phyloP scores from a whole-genome alignment of 2,113 vertebrate genomes.

The Hippopotamus amphibius region DNA sequence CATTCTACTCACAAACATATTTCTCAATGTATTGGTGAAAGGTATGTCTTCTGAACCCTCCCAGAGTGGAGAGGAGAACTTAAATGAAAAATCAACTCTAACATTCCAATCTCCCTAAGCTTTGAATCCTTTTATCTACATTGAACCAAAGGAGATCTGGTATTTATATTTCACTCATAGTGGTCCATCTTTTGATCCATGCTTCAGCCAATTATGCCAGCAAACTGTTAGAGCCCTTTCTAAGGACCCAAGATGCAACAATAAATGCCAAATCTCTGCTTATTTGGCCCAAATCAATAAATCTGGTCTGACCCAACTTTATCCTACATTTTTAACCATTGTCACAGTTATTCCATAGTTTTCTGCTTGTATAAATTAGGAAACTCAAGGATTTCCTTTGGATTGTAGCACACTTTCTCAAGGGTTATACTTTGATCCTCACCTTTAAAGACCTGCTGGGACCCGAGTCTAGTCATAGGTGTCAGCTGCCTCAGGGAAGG shows the following conservation, averaged over 20 bases:
- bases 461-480: neutral
- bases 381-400: neutral
- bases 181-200: too few relatives aligned
- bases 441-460: neutral
- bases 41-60: neutral
- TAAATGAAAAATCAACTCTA: neutral
- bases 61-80: neutral
- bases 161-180: neutral
- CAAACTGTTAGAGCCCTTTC: neutral
- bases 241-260: neutral
- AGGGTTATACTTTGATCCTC: neutral
- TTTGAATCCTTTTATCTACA: neutral
- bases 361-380: neutral
- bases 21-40: neutral
- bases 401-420: neutral
- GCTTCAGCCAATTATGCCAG: neutral
- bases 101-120: neutral
- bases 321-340: neutral
- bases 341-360: neutral
- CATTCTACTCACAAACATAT: neutral
- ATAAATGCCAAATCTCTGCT: neutral
- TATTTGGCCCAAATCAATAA: neutral
- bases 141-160: neutral
- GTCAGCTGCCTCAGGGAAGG: neutral
- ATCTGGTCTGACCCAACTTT: neutral